Conservation (phyloP, 2,888 invertebrate species). For the Chironomus riparius region DNA sequence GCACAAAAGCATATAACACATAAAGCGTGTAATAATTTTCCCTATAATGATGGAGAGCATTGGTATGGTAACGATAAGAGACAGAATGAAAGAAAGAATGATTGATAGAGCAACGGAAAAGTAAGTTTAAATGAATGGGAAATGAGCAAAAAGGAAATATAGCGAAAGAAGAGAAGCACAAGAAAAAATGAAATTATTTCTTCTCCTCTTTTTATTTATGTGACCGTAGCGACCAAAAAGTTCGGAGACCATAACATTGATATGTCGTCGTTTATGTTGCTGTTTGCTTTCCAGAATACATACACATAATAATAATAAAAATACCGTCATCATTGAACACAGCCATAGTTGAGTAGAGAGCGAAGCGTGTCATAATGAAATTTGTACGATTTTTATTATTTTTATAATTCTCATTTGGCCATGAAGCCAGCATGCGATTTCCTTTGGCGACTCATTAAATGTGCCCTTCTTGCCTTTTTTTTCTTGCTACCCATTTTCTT, state of each 20-base stretch:
- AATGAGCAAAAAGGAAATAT: background rate
- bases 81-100: background rate
- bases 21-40: background rate
- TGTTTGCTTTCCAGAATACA: no score
- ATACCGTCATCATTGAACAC: no score
- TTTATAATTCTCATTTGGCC: background rate
- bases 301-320: no score
- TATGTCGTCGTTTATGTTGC: no score
- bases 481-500: background rate
- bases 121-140: slow-evolving; percentile 2
- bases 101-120: slow-evolving; percentile 16
- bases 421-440: background rate
- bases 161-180: no score
- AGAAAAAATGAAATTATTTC: no score
- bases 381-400: background rate
- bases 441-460: background rate
- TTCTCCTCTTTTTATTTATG: no score
- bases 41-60: background rate
- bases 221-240: no score
- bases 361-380: background rate
- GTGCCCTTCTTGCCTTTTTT: background rate
- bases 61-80: background rate
- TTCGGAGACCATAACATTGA: no score
- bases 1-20: background rate
- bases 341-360: background rate